Conservation (phyloP, 37 sponge, comb jelly and placozoan genomes). For the Aplysina aerophoba region DNA sequence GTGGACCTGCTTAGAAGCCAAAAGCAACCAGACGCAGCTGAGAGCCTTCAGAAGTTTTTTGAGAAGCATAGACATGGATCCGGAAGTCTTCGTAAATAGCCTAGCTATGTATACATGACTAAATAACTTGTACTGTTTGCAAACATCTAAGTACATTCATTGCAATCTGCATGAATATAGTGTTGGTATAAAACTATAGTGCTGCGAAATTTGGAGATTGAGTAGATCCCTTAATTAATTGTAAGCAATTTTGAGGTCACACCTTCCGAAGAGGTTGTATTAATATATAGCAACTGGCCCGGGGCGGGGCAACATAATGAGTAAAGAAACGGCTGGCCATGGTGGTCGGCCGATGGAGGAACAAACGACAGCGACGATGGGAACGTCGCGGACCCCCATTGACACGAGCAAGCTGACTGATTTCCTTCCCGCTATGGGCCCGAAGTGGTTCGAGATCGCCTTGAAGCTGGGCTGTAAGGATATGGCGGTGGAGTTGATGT, state of each 20-base stretch:
- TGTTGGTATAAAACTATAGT: not conserved
- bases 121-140: not conserved
- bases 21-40: constrained; percentile 42
- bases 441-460: constrained; percentile 12
- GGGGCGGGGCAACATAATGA: too few species aligned
- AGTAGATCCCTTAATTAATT: too few species aligned
- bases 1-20: constrained; percentile 31
- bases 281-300: too few species aligned
- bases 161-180: not conserved
- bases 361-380: too few species aligned
- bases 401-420: not conserved
- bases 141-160: not conserved
- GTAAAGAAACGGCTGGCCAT: too few species aligned
- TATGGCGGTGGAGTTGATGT: not conserved
- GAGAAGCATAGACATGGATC: not conserved
- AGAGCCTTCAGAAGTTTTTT: constrained; percentile 34
- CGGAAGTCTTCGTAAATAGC: not conserved
- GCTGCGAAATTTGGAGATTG: not conserved
- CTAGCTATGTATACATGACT: not conserved
- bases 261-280: too few species aligned
- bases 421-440: not conserved
- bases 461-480: not conserved
- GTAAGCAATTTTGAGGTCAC: too few species aligned
- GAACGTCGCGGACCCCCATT: not conserved
- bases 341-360: too few species aligned